Evolutionary conservation across 2,888 invertebrate species (phyloP).

Genomic region (Geotrupes spiniger): DNA sequence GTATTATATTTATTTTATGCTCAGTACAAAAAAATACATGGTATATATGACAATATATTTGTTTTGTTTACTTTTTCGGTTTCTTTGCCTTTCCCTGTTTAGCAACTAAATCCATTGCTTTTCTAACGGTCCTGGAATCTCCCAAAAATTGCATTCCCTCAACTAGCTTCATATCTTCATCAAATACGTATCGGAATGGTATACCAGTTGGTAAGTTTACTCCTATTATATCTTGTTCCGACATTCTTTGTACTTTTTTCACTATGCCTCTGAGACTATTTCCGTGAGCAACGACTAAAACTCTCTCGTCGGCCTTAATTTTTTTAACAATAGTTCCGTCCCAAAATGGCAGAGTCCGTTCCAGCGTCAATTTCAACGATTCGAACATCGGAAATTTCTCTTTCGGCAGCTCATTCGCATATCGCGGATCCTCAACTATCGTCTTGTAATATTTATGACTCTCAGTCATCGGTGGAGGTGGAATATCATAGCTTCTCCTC

Average conservation of each 20-base stretch:
- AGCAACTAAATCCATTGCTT: constrained; percentile 61
- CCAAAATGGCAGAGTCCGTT: constrained; percentile 83
- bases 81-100: constrained; percentile 55
- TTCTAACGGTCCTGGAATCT: constrained; percentile 60
- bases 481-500: constrained; percentile 79
- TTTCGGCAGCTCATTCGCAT: constrained; percentile 59
- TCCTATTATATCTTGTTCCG: constrained; percentile 58
- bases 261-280: constrained; percentile 84
- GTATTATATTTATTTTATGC: too few relatives aligned
- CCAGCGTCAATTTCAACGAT: constrained; percentile 78
- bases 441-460: constrained; percentile 71
- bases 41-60: too few relatives aligned
- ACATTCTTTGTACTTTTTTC: constrained; percentile 63
- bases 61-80: too few relatives aligned
- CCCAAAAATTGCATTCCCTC: constrained; percentile 61
- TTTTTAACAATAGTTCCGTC: constrained; percentile 76
- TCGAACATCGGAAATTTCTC: constrained; percentile 80
- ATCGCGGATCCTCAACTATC: constrained; percentile 74
- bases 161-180: constrained; percentile 56
- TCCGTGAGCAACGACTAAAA: constrained; percentile 83
- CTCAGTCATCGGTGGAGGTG: constrained; percentile 77
- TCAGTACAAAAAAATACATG: too few relatives aligned
- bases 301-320: constrained; percentile 73
- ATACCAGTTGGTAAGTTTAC: constrained; percentile 64
- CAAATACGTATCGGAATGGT: constrained; percentile 61